phyloP scores from a whole-genome alignment of 2,797 vertebrate species.

The Tachyglossus aculeatus region DNA sequence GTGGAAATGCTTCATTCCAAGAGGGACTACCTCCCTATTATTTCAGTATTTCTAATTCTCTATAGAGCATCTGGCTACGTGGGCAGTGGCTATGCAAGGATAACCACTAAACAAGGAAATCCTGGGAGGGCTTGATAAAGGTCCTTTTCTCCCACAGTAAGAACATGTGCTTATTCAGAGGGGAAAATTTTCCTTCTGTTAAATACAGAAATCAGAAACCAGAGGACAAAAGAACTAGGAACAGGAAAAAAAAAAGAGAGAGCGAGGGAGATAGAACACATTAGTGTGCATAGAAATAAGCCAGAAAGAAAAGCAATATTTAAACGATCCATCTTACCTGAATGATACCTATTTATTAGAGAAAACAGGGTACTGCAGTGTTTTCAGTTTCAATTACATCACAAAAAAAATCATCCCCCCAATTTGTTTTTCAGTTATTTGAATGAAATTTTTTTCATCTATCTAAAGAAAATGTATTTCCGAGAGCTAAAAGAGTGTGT shows the following conservation, averaged over 20 bases:
- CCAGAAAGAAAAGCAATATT: no score
- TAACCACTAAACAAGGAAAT: constrained; percentile 18
- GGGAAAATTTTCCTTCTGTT: neutral
- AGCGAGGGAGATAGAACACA: no score
- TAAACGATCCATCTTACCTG: neutral
- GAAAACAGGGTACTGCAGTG: neutral
- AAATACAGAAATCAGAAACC: neutral
- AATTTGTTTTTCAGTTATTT: no score
- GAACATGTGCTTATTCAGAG: neutral
- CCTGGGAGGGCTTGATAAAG: neutral
- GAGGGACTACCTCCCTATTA: constrained; percentile 48
- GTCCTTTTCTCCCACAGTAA: neutral
- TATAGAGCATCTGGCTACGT: constrained; percentile 52
- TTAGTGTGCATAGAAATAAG: no score
- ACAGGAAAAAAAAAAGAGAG: no score
- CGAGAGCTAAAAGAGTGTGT: neutral
- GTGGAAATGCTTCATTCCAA: constrained; percentile 49
- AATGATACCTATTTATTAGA: neutral
- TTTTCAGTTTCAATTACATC: neutral
- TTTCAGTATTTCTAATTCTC: constrained; percentile 61
- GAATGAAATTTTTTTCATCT: no score
- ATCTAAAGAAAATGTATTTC: no score
- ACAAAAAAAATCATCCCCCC: no score
- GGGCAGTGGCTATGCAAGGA: constrained; percentile 20
- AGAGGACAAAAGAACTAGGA: neutral